phyloP scores from a whole-genome alignment of 2,113 vertebrate genomes.

The Dolichallabes microphthalmus region DNA sequence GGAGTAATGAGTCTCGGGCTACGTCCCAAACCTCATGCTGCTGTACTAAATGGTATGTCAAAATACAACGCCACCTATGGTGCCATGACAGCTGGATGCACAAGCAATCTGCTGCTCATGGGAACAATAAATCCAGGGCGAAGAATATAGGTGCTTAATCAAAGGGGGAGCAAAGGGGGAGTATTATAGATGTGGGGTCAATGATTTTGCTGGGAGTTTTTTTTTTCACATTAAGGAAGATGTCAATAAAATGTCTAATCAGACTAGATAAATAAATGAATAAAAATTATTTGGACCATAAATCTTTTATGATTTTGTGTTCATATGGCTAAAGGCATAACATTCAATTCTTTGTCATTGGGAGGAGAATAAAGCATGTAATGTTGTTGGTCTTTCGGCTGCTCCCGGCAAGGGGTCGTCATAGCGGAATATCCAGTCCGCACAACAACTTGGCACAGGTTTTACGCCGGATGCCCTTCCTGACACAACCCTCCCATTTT shows the following conservation, averaged over 20 bases:
- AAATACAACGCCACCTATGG: slow-evolving; percentile 31
- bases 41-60: slow-evolving; percentile 36
- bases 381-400: too few relatives aligned
- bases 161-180: not conserved
- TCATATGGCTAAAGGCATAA: not conserved
- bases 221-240: not conserved
- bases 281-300: not conserved
- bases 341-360: not conserved
- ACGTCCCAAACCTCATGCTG: slow-evolving; percentile 20
- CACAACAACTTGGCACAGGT: too few relatives aligned
- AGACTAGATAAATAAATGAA: not conserved
- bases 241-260: not conserved
- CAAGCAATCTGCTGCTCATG: not conserved
- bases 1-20: slow-evolving; percentile 50
- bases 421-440: too few relatives aligned
- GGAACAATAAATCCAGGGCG: not conserved
- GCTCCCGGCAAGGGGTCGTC: too few relatives aligned
- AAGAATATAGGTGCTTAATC: not conserved
- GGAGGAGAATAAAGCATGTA: not conserved
- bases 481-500: too few relatives aligned
- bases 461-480: too few relatives aligned
- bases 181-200: not conserved
- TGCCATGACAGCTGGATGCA: slow-evolving; percentile 16
- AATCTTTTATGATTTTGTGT: not conserved
- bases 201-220: not conserved